Conservation (phyloP, 2,888 invertebrate species). For the Acleris laterana region DNA sequence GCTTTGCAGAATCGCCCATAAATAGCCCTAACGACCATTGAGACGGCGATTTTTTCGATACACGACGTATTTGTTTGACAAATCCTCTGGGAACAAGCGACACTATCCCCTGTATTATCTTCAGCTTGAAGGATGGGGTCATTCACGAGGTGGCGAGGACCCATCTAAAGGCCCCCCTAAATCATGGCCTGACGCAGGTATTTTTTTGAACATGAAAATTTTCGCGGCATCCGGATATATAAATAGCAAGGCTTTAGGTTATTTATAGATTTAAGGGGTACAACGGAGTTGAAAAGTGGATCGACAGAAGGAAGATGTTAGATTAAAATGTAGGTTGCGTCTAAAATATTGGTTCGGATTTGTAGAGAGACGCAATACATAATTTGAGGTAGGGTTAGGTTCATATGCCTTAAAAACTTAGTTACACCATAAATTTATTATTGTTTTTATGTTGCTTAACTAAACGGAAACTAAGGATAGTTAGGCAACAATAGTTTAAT, state of each 20-base stretch:
- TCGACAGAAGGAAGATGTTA: not conserved
- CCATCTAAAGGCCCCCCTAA: constrained; percentile 72
- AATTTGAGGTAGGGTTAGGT: too few species aligned
- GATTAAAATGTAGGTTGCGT: too few species aligned
- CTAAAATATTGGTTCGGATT: too few species aligned
- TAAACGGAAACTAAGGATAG: too few species aligned
- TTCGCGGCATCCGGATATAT: constrained; percentile 39
- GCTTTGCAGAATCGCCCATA: constrained; percentile 79
- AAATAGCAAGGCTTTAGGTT: constrained; percentile 58
- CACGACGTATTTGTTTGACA: constrained; percentile 83
- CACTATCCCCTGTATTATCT: constrained; percentile 78
- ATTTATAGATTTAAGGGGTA: constrained; percentile 53
- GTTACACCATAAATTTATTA: too few species aligned
- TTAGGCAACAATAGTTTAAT: too few species aligned
- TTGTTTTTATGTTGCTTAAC: too few species aligned
- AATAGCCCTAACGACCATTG: constrained; percentile 81
- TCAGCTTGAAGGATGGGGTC: constrained; percentile 81
- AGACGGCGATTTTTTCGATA: constrained; percentile 82
- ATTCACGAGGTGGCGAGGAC: constrained; percentile 80
- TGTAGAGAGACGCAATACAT: too few species aligned
- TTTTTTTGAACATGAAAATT: constrained; percentile 51
- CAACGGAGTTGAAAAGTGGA: constrained; percentile 5
- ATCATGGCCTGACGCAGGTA: constrained; percentile 75
- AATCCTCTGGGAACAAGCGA: constrained; percentile 78
- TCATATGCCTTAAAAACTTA: too few species aligned